A percentile compares a stretch with the other conserved stretches of the same genome.
Conservation (phyloP, 2,113 vertebrate genomes). For the Dromiciops gliroides region DNA sequence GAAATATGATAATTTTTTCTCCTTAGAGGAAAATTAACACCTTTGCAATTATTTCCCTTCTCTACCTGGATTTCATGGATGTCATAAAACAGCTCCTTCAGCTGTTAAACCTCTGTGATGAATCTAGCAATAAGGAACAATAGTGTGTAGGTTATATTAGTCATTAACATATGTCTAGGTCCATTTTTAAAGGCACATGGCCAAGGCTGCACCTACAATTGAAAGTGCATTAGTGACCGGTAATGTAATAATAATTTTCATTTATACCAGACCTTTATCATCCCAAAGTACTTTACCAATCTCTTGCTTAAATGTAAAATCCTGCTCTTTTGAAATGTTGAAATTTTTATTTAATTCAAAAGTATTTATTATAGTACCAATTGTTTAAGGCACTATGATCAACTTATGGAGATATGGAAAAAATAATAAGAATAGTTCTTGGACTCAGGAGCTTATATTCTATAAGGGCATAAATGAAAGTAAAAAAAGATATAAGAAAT, state of each 20-base stretch:
- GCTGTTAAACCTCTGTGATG: background rate
- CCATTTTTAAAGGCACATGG: slow-evolving; percentile 40
- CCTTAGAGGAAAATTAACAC: slow-evolving; percentile 12
- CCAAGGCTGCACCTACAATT: background rate
- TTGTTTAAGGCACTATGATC: background rate
- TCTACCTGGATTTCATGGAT: slow-evolving; percentile 18
- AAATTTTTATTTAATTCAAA: slow-evolving; percentile 27
- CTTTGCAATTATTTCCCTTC: slow-evolving; percentile 10
- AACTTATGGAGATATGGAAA: background rate
- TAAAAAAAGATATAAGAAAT: background rate
- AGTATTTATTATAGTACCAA: background rate
- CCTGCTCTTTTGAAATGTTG: slow-evolving; percentile 42
- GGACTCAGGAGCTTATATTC: background rate
- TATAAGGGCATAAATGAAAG: background rate
- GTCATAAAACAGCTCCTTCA: slow-evolving; percentile 2
- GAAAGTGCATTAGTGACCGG: background rate
- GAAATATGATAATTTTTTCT: slow-evolving; percentile 56
- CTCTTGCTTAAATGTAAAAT: slow-evolving; percentile 19
- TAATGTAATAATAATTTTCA: slow-evolving; percentile 27
- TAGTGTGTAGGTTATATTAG: slow-evolving; percentile 28
- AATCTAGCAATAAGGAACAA: slow-evolving; percentile 58
- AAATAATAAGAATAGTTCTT: background rate
- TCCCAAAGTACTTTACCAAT: background rate
- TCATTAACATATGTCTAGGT: slow-evolving; percentile 4
- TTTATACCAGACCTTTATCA: slow-evolving; percentile 8